Evolutionary conservation across 2,797 vertebrate genomes (phyloP).

Genomic region (Taeniopygia guttata): DNA sequence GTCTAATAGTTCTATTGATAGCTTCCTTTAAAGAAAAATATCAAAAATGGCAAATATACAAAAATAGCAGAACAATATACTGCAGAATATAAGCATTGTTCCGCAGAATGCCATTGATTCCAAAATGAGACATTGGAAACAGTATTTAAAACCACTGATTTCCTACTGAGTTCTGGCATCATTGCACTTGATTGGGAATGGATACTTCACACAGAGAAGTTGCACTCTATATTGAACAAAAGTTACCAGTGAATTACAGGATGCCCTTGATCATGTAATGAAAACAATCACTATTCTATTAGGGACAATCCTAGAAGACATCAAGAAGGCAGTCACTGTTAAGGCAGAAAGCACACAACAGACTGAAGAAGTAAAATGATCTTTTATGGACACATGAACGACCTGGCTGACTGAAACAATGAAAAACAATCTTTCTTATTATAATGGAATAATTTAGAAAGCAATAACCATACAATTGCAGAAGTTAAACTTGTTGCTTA

Average conservation of each 20-base stretch:
- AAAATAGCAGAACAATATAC: background rate
- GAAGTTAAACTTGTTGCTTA: background rate
- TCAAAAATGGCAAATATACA: background rate
- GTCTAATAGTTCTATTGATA: background rate
- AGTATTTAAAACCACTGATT: background rate
- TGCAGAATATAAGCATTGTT: background rate
- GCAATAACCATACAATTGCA: background rate
- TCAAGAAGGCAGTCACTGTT: background rate
- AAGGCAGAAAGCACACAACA: background rate
- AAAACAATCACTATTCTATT: background rate
- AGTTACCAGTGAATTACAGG: background rate
- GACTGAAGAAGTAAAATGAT: rapidly evolving
- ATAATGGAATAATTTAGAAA: background rate
- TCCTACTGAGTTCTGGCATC: background rate
- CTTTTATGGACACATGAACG: background rate
- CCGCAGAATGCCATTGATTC: background rate
- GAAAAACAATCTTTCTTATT: background rate
- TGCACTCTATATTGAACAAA: background rate
- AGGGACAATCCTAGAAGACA: background rate
- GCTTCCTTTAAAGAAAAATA: background rate
- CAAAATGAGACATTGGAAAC: background rate
- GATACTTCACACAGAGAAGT: background rate
- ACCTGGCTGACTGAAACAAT: background rate
- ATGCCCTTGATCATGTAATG: background rate
- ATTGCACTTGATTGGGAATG: background rate